Base-by-base conservation (phyloP, 1,140 invertebrate species). In the Latrodectus geometricus region DNA sequence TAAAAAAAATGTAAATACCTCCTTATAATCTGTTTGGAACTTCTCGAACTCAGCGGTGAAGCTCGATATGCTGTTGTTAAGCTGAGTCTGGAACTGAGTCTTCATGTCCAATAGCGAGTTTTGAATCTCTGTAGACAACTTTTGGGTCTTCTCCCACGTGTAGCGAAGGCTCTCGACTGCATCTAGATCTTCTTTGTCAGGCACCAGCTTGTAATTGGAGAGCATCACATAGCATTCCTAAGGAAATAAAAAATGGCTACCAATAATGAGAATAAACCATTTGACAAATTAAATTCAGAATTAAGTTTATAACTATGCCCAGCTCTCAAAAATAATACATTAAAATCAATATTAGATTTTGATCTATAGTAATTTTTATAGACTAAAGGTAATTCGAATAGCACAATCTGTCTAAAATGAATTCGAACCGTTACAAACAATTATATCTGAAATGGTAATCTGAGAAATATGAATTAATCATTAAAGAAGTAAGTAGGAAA, bases 171-270 rank as follows among this genome's bases (percentile, higher is more conserved):
- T 97, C 90, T 99, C 97, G 0, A 98, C 97, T 90, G 95, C 95
- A 90, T 99, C 97, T 5, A 96, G 93, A 89, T 97, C 96, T 90
- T 98, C 97, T 89, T 95, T 94, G 88, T 95, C 95, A 0, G 98
- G 94, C 4, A 95, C 94, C 1, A 99, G 92, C 54, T 97, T 95
- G 90, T 97, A 97, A 23, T 96, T 94, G 4, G 95, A 95, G 8
- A 98, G 93, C 61, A 98, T 95, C 89, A 97, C 96, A 91, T 98
- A 98, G 0, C 97, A 97, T 92, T 98, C 97, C 94, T 96, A 89
- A 89, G 54, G 69, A 75, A 81, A 52, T 12, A 35, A 35, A 35
- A 35, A 35, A 35, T 35, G 1, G 35, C 35, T 35, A 35, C 35
- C 35, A 35, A 35, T 35, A 35, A n/a, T n/a, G n/a, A n/a, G 35